Base-by-base conservation (phyloP, 2,113 vertebrate genomes). In the Chrysochloris asiatica region DNA sequence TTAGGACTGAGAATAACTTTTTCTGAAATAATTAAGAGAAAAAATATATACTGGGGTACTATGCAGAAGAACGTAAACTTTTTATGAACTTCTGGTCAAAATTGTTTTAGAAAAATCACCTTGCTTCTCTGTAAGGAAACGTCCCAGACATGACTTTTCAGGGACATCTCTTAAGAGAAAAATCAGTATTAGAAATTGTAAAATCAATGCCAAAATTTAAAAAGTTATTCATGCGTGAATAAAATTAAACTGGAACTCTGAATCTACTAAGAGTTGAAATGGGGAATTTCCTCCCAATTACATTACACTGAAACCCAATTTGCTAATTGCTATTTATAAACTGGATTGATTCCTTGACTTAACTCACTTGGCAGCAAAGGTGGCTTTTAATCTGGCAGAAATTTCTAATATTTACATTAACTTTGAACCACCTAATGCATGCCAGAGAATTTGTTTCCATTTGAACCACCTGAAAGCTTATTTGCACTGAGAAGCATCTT, bases 361-460 rank as follows among this genome's bases (percentile, higher is more conserved):
- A 41, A 78, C 61, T 65, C 71, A 59, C 76, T n/a, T 59, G 59
- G n/a, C 72, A 93, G 81, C 47, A 71, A 45, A 81, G 47, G 21
- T 7, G 56, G 45, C 67, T 92, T 50, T 84, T 59, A 43, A 30
- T 84, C 41, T 89, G 84, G 67, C 89, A 77, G 47, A 22, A 54
- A 43, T 79, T 54, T 36, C 59, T 83, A 21, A 6, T 43, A 65
- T 91, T 93, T 69, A 65, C 41, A 45, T 80, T 82, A 88, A 19
- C 43, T 36, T 0, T 0, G 13, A 86, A 67, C 86, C 3, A 24
- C 22, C 61, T 65, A 47, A 83, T 41, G 22, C 38, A 36, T 33
- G 89, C 72, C 86, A 84, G 63, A 88, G 73, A 48, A 56, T 69
- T 59, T 30, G 22, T 93, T 93, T 67, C 76, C 84, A 65, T 86